Conservation (phyloP, 2,888 invertebrate species). For the Euplagia quadripunctaria region DNA sequence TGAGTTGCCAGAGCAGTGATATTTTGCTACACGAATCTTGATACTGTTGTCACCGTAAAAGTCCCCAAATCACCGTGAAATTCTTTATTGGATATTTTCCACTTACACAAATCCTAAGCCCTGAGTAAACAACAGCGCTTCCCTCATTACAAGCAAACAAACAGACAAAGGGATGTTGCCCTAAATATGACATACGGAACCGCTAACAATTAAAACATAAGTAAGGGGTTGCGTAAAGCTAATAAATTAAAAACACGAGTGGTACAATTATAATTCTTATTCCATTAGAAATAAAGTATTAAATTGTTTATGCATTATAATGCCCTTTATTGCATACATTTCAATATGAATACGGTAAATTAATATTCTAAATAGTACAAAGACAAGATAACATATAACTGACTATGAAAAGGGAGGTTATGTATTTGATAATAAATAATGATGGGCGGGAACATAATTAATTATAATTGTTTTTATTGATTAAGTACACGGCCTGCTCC, state of each 20-base stretch:
- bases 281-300: not conserved
- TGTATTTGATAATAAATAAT: not conserved
- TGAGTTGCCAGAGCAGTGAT: too few species aligned
- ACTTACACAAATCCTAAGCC: not conserved
- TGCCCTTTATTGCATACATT: conserved; percentile 14
- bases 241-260: conserved; percentile 25
- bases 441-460: not conserved
- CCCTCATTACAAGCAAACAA: not conserved
- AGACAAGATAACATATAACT: conserved; percentile 10
- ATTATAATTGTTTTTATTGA: not conserved
- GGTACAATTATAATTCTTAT: conserved; percentile 1
- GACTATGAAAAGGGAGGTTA: conserved; percentile 1
- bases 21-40: too few species aligned
- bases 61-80: too few species aligned
- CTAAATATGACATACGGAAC: conserved; percentile 17
- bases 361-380: conserved; percentile 10
- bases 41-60: too few species aligned
- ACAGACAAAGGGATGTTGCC: not conserved
- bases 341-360: conserved; percentile 31
- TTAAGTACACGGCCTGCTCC: not conserved
- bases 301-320: not conserved
- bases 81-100: not conserved
- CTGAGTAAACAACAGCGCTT: too few species aligned
- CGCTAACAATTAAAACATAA: conserved; percentile 9
- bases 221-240: conserved; percentile 21